Evolutionary conservation across 2,888 invertebrate species (phyloP).

Genomic region (Melipona beecheii): DNA sequence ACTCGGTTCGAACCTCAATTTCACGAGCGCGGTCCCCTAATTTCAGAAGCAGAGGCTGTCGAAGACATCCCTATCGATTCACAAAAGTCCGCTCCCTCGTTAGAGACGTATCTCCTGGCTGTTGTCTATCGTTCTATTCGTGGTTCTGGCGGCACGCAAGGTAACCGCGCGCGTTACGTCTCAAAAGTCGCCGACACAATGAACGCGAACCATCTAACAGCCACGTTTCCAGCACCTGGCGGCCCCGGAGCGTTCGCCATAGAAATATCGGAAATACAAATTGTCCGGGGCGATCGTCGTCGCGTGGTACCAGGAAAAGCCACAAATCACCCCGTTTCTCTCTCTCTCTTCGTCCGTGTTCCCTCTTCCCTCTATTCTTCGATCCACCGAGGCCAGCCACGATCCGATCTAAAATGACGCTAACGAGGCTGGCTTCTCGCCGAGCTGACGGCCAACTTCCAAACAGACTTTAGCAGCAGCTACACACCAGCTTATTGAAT

Average conservation of each 20-base stretch:
- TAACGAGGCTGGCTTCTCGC: constrained; percentile 74
- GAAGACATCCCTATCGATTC: constrained; percentile 25
- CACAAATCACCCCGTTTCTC: constrained; percentile 72
- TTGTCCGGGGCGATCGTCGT: constrained; percentile 70
- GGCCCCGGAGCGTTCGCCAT: constrained; percentile 60
- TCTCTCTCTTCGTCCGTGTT: background rate
- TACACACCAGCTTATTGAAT: constrained; percentile 24
- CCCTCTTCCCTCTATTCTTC: constrained; percentile 38
- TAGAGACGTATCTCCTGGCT: constrained; percentile 32
- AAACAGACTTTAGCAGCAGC: constrained; percentile 11
- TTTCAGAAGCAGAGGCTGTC: background rate
- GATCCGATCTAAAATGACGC: constrained; percentile 76
- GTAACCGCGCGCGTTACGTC: constrained; percentile 6
- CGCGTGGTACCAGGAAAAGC: constrained; percentile 67
- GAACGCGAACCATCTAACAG: constrained; percentile 48
- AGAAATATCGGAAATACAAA: constrained; percentile 78
- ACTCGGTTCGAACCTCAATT: background rate
- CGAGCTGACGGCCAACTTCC: constrained; percentile 46
- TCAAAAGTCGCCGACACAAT: constrained; percentile 75
- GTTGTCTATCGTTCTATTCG: constrained; percentile 13
- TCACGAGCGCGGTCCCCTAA: background rate
- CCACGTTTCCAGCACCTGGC: constrained; percentile 70
- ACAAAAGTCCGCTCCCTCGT: constrained; percentile 35
- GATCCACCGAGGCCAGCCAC: constrained; percentile 38
- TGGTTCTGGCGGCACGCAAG: constrained; percentile 39